A percentile compares a stretch with the other conserved stretches of the same genome.
phyloP scores from a whole-genome alignment of 2,113 vertebrate genomes.

The Anolis sagrei region DNA sequence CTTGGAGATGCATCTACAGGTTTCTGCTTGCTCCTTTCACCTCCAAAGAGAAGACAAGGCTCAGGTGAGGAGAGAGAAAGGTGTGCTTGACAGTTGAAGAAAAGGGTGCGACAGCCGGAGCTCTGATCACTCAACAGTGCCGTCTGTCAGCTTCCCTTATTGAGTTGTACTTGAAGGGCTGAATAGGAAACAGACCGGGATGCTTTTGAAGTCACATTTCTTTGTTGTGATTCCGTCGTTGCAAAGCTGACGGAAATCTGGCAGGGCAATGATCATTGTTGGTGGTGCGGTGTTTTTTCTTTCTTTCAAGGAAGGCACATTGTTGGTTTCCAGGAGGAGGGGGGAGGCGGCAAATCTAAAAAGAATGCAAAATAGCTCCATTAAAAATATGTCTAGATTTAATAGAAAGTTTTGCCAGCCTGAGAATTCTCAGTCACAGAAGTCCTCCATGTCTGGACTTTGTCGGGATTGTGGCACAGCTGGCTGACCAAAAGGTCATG shows the following conservation, averaged over 20 bases:
- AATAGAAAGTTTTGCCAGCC: neutral
- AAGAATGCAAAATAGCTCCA: neutral
- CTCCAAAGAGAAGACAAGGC: neutral
- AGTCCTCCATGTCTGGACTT: neutral
- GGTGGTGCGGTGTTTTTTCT: accelerated
- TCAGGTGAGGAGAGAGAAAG: accelerated
- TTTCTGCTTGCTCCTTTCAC: neutral
- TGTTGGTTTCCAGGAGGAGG: neutral
- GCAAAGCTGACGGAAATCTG: neutral
- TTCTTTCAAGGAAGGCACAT: neutral
- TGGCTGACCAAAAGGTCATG: no score
- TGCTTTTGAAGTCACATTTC: neutral
- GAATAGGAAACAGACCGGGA: slow-evolving; percentile 21
- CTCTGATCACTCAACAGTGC: slow-evolving; percentile 6
- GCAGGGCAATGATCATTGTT: neutral
- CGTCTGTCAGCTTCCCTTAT: neutral
- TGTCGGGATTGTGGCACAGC: neutral
- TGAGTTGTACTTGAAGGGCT: neutral
- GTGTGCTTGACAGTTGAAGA: slow-evolving; percentile 21
- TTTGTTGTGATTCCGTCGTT: slow-evolving; percentile 7
- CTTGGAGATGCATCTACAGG: neutral
- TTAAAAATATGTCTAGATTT: neutral
- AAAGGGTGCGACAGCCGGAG: accelerated
- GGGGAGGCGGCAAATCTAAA: neutral
- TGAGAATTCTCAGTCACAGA: neutral